Conservation (phyloP, 1,140 invertebrate species). For the Cotesia glomerata region DNA sequence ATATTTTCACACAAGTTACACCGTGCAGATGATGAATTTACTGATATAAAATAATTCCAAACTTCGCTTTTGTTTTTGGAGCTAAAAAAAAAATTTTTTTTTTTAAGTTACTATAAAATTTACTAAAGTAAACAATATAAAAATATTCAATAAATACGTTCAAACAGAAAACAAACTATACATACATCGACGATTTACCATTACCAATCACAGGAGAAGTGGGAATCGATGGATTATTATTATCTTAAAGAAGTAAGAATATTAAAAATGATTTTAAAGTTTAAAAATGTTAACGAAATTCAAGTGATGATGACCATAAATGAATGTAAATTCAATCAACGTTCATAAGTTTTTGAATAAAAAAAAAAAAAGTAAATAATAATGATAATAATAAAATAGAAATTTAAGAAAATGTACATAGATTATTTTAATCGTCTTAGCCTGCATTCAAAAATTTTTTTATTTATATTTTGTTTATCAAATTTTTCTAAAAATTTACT, state of each 20-base stretch:
- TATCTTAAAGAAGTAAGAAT: background rate
- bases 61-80: background rate
- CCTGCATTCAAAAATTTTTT: too few relatives aligned
- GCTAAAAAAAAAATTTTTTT: background rate
- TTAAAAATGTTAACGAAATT: background rate
- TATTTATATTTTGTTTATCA: too few relatives aligned
- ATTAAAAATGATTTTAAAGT: background rate
- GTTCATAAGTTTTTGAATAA: too few relatives aligned
- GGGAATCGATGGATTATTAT: background rate
- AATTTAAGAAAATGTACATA: too few relatives aligned
- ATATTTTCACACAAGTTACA: constrained; percentile 5
- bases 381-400: too few relatives aligned
- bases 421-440: too few relatives aligned
- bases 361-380: too few relatives aligned
- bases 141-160: background rate
- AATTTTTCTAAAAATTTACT: background rate
- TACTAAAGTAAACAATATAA: background rate
- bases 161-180: background rate
- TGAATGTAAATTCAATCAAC: too few relatives aligned
- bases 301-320: background rate
- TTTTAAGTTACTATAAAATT: background rate
- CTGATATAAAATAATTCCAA: background rate
- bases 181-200: background rate
- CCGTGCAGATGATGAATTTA: background rate
- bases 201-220: background rate